These are phyloP conservation scores for Protomyctophum bolini DNA, from an alignment of 2,113 vertebrate genomes.

Conservation along the genomic window DNA sequence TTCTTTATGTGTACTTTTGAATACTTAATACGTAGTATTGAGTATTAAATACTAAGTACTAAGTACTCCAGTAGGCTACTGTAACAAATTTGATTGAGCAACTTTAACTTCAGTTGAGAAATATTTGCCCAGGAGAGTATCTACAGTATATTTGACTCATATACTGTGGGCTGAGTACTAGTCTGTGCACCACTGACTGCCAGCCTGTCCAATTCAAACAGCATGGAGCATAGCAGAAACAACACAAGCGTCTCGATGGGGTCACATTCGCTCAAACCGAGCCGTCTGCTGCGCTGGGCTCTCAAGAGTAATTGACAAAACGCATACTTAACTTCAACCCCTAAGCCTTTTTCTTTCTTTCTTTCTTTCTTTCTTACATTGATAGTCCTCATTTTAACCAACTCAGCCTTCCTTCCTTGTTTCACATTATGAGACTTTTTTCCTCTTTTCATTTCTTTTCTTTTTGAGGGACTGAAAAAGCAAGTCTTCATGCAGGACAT, in stretches of 20 bases:
- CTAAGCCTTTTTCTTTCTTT: constrained; percentile 13
- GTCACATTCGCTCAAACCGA: constrained; percentile 19
- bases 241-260: constrained; percentile 6
- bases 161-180: no score
- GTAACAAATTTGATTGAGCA: no score
- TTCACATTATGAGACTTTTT: constrained; percentile 13
- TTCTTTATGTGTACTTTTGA: no score
- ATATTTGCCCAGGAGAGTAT: no score
- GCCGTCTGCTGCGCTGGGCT: constrained; percentile 13
- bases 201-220: constrained; percentile 29
- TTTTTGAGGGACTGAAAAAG: constrained; percentile 4
- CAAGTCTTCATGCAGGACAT: constrained; percentile 16
- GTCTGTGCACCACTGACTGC: background rate
- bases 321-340: constrained; percentile 15
- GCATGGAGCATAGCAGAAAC: background rate
- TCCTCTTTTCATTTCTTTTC: background rate
- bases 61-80: no score
- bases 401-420: constrained; percentile 8
- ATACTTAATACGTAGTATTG: no score
- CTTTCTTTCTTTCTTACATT: background rate
- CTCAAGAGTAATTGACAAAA: constrained; percentile 37
- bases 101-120: no score
- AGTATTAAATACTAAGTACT: no score
- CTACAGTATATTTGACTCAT: no score
- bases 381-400: constrained; percentile 17